A percentile compares a stretch with the other conserved stretches of the same genome.
These are phyloP conservation scores for Bolinopsis microptera DNA, from an alignment of 37 sponge, comb jelly and placozoan genomes.

Conservation along the genomic window DNA sequence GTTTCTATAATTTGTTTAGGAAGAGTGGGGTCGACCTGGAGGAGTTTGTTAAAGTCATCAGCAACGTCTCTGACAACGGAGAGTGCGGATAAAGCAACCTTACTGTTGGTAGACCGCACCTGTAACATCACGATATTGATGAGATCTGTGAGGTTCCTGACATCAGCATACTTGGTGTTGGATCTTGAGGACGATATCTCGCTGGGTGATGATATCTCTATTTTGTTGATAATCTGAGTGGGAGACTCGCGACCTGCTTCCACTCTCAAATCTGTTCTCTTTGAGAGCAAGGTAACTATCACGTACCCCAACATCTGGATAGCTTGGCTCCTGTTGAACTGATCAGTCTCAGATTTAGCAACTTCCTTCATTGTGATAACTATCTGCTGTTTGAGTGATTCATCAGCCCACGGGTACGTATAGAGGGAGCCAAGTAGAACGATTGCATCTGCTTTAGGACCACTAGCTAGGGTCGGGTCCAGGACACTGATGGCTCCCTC, in stretches of 20 bases:
- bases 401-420: not conserved
- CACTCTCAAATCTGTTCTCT: no score
- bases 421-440: constrained; percentile 8
- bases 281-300: constrained; percentile 3
- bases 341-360: not conserved
- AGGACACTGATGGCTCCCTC: not conserved
- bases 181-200: not conserved
- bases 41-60: not conserved
- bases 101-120: not conserved
- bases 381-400: not conserved
- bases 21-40: not conserved
- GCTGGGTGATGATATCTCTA: not conserved
- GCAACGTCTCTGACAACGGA: constrained; percentile 6
- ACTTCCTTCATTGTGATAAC: not conserved
- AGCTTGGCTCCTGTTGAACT: not conserved
- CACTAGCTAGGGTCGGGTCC: not conserved
- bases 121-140: not conserved
- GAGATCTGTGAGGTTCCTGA: not conserved
- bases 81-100: not conserved
- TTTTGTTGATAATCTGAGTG: not conserved
- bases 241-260: no score
- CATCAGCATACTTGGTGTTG: not conserved
- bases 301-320: constrained; percentile 5
- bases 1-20: not conserved
- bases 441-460: constrained; percentile 30